phyloP scores from a whole-genome alignment of 1,140 invertebrate genomes.

The Vanessa tameamea region DNA sequence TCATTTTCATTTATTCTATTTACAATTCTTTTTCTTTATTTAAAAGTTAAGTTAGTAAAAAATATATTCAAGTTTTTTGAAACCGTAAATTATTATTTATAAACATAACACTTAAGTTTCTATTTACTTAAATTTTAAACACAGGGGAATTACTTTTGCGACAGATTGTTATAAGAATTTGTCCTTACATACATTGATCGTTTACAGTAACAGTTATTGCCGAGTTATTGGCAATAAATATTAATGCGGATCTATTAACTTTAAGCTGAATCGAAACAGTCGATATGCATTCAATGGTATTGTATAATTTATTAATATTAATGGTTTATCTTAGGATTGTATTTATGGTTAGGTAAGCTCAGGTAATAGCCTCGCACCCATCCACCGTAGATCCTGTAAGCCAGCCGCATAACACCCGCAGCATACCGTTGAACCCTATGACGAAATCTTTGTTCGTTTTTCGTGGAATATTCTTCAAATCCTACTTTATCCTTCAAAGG shows the following conservation, averaged over 20 bases:
- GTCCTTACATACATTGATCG: slow-evolving; percentile 11
- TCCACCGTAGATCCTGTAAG: slow-evolving; percentile 24
- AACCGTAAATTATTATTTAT: no score
- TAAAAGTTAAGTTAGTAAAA: no score
- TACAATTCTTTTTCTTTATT: no score
- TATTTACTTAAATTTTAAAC: no score
- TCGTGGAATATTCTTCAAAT: background rate
- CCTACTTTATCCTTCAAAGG: background rate
- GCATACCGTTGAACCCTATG: background rate
- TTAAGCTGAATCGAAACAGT: background rate
- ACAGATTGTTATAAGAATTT: background rate
- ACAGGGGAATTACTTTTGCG: background rate
- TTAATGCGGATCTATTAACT: slow-evolving; percentile 29
- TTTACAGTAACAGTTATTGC: slow-evolving; percentile 15
- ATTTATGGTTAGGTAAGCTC: slow-evolving; percentile 11
- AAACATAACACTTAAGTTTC: no score
- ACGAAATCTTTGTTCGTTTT: background rate
- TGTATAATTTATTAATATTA: slow-evolving; percentile 20
- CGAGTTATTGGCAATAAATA: slow-evolving; percentile 27
- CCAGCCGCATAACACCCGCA: no score
- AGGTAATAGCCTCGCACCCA: slow-evolving; percentile 25
- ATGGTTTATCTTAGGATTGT: slow-evolving; percentile 16
- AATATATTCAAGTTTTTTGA: no score
- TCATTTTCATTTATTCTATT: no score
- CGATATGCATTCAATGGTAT: slow-evolving; percentile 12